phyloP scores from a whole-genome alignment of 2,888 invertebrate species.

The Euzophera pinguis region DNA sequence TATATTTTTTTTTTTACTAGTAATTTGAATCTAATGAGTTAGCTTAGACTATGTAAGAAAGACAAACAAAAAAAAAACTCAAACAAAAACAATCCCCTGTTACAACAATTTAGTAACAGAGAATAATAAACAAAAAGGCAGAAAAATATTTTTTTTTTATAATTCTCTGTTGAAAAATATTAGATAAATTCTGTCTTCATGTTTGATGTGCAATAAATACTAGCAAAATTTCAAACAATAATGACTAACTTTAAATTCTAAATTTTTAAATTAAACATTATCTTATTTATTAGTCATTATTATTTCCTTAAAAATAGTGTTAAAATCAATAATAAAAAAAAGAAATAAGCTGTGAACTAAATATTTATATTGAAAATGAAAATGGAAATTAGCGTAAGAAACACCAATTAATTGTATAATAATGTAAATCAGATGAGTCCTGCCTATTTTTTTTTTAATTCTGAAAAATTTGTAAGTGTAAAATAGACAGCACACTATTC shows the following conservation, averaged over 20 bases:
- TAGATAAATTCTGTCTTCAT: conserved; percentile 21
- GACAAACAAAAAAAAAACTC: conserved; percentile 37
- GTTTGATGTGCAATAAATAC: conserved; percentile 39
- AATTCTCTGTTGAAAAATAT: conserved; percentile 1
- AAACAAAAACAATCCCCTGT: conserved; percentile 46
- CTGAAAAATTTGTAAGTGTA: neutral
- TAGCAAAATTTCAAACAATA: conserved; percentile 35
- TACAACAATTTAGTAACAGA: conserved; percentile 30
- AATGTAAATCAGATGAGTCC: conserved; percentile 25
- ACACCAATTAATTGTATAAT: conserved; percentile 26
- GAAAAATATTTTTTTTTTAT: neutral
- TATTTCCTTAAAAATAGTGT: conserved; percentile 49
- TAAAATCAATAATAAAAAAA: conserved; percentile 49
- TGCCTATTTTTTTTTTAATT: conserved; percentile 23
- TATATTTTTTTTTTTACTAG: conserved; percentile 11
- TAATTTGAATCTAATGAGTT: conserved; percentile 41
- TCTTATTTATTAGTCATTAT: conserved; percentile 37
- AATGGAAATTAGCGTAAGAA: conserved; percentile 36
- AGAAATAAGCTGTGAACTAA: conserved; percentile 75
- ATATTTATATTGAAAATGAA: conserved; percentile 33
- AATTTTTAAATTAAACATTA: neutral
- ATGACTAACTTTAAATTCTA: conserved; percentile 28
- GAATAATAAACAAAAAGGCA: neutral
- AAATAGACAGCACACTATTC: conserved; percentile 45
- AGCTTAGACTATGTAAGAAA: conserved; percentile 52